A percentile compares a stretch with the other conserved stretches of the same genome.
Conservation (phyloP, 2,888 invertebrate genomes). For the Frankliniella intonsa region DNA sequence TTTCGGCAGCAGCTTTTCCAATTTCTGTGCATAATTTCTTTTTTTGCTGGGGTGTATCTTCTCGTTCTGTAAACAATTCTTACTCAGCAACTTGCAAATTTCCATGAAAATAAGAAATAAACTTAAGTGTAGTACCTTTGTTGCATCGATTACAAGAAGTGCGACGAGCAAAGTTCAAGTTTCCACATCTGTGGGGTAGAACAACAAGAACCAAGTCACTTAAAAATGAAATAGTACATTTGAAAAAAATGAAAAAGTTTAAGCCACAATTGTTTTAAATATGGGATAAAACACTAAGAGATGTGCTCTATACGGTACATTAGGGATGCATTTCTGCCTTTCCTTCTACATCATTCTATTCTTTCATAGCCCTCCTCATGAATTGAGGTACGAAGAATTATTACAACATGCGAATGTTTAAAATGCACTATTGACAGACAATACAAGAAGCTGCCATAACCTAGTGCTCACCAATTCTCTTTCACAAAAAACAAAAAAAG, state of each 20-base stretch:
- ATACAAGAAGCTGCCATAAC: no score
- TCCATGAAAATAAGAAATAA: no score
- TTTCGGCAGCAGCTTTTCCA: slow-evolving; percentile 96
- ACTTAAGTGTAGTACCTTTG: slow-evolving; percentile 52
- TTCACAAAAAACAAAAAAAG: no score
- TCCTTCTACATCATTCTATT: background rate
- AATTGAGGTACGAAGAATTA: no score
- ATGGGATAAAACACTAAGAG: background rate
- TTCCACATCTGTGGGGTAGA: slow-evolving; percentile 63
- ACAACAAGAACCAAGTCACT: slow-evolving; percentile 30
- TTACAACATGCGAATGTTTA: no score
- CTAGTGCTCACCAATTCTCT: no score
- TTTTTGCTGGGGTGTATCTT: slow-evolving; percentile 54
- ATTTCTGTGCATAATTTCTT: slow-evolving; percentile 93
- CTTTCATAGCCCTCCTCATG: no score
- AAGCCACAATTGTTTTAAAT: background rate
- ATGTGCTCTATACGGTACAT: background rate
- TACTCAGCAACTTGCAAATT: background rate
- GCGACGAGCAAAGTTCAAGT: slow-evolving; percentile 90
- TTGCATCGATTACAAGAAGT: slow-evolving; percentile 89
- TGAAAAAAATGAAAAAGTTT: background rate
- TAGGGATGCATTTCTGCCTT: background rate
- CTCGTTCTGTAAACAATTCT: slow-evolving; percentile 45
- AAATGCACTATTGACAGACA: no score
- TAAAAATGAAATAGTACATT: background rate